A percentile compares a stretch with the other conserved stretches of the same genome.
Conservation (phyloP, 2,113 vertebrate species). For the Xiphophorus hellerii region DNA sequence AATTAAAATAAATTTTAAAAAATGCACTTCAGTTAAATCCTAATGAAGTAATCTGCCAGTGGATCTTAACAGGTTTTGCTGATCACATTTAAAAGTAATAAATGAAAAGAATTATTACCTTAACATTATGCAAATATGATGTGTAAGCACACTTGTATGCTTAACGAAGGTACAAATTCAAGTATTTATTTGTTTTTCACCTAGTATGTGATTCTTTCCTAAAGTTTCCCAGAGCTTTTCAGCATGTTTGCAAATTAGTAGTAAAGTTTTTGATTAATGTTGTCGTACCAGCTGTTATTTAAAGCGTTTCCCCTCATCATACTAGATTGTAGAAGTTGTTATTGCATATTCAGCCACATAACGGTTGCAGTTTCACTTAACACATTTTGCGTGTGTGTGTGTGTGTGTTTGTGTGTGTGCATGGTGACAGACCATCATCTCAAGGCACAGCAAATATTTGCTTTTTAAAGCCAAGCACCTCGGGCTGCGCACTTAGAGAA, state of each 20-base stretch:
- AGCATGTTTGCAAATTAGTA: not conserved
- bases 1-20: too few relatives aligned
- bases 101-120: too few relatives aligned
- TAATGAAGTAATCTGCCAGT: too few relatives aligned
- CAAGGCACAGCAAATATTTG: not conserved
- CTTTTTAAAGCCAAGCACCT: conserved; percentile 25
- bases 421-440: conserved; percentile 23
- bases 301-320: not conserved
- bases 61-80: too few relatives aligned
- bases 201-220: too few relatives aligned
- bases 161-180: too few relatives aligned
- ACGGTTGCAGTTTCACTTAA: not conserved
- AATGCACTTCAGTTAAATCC: too few relatives aligned
- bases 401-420: not conserved
- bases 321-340: not conserved
- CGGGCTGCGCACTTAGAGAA: conserved; percentile 8
- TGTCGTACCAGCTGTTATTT: conserved; percentile 4
- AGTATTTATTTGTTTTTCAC: too few relatives aligned
- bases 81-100: too few relatives aligned
- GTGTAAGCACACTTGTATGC: too few relatives aligned
- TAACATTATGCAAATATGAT: too few relatives aligned
- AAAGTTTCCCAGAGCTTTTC: not conserved
- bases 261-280: not conserved
- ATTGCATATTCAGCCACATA: not conserved
- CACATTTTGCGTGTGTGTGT: not conserved